phyloP scores from a whole-genome alignment of 2,888 invertebrate species.

The Drosophila maculinotata region DNA sequence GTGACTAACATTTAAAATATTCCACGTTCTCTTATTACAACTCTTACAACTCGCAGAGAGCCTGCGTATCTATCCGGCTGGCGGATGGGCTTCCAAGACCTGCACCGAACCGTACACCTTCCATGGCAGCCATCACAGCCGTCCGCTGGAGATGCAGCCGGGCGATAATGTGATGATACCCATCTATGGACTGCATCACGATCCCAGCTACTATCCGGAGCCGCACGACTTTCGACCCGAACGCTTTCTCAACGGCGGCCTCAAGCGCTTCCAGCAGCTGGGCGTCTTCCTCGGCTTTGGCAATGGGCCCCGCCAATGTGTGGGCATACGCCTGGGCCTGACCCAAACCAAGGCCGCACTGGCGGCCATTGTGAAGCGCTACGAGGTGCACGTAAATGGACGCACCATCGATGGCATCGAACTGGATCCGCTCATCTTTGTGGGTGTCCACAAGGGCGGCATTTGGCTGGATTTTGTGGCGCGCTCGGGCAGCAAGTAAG shows the following conservation, averaged over 20 bases:
- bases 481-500: conserved; percentile 6
- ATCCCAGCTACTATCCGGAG: conserved; percentile 75
- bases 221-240: conserved; percentile 82
- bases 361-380: conserved; percentile 71
- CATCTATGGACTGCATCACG: conserved; percentile 80
- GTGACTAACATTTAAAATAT: no score
- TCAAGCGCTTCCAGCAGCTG: conserved; percentile 76
- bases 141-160: conserved; percentile 59
- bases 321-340: conserved; percentile 81
- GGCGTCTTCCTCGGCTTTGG: conserved; percentile 83
- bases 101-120: conserved; percentile 76
- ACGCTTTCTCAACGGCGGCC: conserved; percentile 82
- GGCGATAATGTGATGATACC: conserved; percentile 80
- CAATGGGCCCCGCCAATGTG: conserved; percentile 84
- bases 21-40: no score
- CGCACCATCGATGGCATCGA: conserved; percentile 69
- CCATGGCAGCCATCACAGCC: conserved; percentile 62
- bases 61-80: conserved; percentile 80
- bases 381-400: conserved; percentile 64
- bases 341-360: conserved; percentile 79
- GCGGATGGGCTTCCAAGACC: conserved; percentile 74
- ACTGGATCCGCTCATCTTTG: conserved; percentile 74
- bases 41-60: conserved; percentile 74
- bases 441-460: conserved; percentile 78
- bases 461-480: conserved; percentile 80